Percentiles rank a stretch among this genome's conserved stretches.
Evolutionary conservation across 1,140 invertebrate species (phyloP).

Genomic region (Temnothorax curvispinosus): DNA sequence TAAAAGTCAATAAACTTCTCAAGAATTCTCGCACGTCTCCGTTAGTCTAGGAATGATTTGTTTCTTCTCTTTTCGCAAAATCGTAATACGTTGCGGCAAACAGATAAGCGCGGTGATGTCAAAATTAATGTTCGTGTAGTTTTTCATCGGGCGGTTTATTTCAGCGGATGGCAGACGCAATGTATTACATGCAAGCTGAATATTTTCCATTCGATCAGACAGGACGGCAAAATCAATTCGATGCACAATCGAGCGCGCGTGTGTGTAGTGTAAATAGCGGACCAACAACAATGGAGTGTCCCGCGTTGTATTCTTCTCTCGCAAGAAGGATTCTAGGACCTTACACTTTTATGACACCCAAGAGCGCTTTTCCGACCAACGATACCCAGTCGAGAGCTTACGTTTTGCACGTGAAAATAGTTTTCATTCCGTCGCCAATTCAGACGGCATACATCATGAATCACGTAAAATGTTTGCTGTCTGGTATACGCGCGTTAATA

Average conservation of each 20-base stretch:
- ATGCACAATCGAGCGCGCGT: constrained; percentile 14
- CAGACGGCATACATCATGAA: constrained; percentile 7
- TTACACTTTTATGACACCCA: constrained; percentile 54
- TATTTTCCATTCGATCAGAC: constrained; percentile 50
- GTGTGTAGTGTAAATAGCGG: constrained; percentile 40
- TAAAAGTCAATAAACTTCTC: neutral
- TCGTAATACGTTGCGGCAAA: constrained; percentile 34
- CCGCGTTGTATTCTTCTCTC: constrained; percentile 19
- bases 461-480: constrained; percentile 18
- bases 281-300: constrained; percentile 45
- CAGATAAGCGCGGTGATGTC: constrained; percentile 44
- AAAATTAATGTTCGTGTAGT: constrained; percentile 25
- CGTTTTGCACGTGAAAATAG: constrained; percentile 48
- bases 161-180: constrained; percentile 12
- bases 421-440: constrained; percentile 41
- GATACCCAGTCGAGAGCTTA: constrained; percentile 55
- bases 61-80: neutral
- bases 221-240: constrained; percentile 44
- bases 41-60: neutral
- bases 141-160: constrained; percentile 44
- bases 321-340: constrained; percentile 44
- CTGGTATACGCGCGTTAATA: constrained; percentile 7
- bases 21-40: neutral
- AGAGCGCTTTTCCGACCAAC: constrained; percentile 56
- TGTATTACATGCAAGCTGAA: constrained; percentile 24